Base-by-base conservation (phyloP, 2,797 vertebrate genomes). In the Erpetoichthys calabaricus region DNA sequence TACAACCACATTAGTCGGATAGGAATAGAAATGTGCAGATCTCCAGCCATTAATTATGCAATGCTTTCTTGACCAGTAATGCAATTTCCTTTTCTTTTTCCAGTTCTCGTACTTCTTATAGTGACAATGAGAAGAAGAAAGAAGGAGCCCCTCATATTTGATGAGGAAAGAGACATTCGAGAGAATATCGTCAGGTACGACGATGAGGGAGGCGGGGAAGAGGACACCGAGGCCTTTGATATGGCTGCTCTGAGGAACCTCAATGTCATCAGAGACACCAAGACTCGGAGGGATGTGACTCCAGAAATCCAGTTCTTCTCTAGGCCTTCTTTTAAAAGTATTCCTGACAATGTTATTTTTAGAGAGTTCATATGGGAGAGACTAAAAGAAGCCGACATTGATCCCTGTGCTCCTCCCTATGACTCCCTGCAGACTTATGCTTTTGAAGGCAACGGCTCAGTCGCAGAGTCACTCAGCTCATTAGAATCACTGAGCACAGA, bases 111-210 rank as follows among this genome's bases (percentile, higher is more conserved):
- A 46, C 82, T 98, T 59, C 77, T 98, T 45, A 96, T 97, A 6
- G 83, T 97, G 64, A 88, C 88, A 0, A 90, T 96, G 91, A 84
- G 89, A 41, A 73, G 86, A 56, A 70, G 94, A 59, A 86, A 86
- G 73, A 97, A 97, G 73, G 89, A 91, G 57, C 91, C 94, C 2
- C 85, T 95, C 47, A 92, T 96, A 62, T 88, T 97, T 1, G 92
- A 97, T 25, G 94, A 97, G 62, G 94, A 98, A 69, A 63, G 91
- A 47, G 94, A 97, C 64, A 86, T 97, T 66, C 68, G 93, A 45
- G 94, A 98, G 72, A 98, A 98, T 56, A 97, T 97, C 0, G 94
- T 98, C 3, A 80, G 92, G 2, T 98, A 97, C 0, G 94, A 98
- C 3, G 94, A 98, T 1, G 94, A 98, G 58, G 94, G 94, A 0